phyloP scores from a whole-genome alignment of 1,140 invertebrate species.

The Penaeus chinensis region DNA sequence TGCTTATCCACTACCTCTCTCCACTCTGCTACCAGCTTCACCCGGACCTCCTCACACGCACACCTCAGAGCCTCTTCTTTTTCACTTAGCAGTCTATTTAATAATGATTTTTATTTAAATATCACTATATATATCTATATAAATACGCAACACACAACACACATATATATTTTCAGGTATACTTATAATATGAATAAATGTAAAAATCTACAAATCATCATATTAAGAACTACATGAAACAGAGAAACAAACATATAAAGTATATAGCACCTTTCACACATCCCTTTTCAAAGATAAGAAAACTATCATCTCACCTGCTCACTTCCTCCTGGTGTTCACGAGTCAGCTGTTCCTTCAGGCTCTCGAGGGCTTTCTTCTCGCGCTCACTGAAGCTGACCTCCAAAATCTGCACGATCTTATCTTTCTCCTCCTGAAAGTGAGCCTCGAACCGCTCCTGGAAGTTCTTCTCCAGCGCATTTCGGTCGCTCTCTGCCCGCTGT shows the following conservation, averaged over 20 bases:
- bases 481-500: conserved; percentile 36
- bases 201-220: no score
- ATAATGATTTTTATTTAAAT: background rate
- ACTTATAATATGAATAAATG: no score
- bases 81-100: conserved; percentile 16
- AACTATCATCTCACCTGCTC: background rate
- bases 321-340: conserved; percentile 47
- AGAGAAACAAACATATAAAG: no score
- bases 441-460: conserved; percentile 33
- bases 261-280: no score
- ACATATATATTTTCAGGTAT: no score
- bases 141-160: no score
- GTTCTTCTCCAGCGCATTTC: conserved; percentile 54
- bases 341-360: conserved; percentile 55
- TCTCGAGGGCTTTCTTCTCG: conserved; percentile 52
- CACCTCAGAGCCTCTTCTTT: conserved; percentile 23
- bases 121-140: no score
- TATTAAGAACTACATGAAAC: no score
- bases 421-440: conserved; percentile 47
- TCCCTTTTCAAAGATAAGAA: background rate
- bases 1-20: conserved; percentile 25
- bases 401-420: conserved; percentile 41
- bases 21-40: conserved; percentile 25
- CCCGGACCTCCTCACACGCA: conserved; percentile 32
- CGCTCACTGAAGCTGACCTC: conserved; percentile 58